Evolutionary conservation across 1,140 invertebrate species (phyloP).

Genomic region (Andrena cerasifolii): DNA sequence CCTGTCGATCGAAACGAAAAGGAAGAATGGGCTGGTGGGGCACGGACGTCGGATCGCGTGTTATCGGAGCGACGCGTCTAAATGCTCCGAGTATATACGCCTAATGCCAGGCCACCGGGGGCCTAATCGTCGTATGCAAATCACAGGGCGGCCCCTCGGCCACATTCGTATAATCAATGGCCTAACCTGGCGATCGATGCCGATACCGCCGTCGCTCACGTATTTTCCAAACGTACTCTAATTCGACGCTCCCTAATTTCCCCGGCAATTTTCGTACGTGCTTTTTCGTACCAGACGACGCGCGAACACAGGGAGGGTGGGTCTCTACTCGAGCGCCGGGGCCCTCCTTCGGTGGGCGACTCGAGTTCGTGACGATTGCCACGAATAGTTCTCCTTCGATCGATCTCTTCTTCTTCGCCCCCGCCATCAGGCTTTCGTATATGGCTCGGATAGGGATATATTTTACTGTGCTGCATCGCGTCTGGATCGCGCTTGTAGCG

Average conservation of each 20-base stretch:
- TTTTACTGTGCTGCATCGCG: no score
- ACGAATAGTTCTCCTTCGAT: neutral
- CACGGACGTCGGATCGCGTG: slow-evolving; percentile 60
- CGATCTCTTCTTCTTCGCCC: neutral
- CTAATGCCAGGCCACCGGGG: slow-evolving; percentile 71
- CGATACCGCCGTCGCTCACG: slow-evolving; percentile 57
- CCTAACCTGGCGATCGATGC: slow-evolving; percentile 64
- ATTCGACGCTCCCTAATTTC: slow-evolving; percentile 53
- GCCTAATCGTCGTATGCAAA: slow-evolving; percentile 78
- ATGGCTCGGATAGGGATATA: no score
- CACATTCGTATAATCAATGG: slow-evolving; percentile 75
- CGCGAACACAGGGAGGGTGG: neutral
- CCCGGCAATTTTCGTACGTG: slow-evolving; percentile 42
- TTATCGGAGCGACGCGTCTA: slow-evolving; percentile 69
- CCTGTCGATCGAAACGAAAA: slow-evolving; percentile 26
- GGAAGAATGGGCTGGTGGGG: no score
- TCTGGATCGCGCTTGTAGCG: no score
- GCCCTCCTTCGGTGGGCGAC: neutral
- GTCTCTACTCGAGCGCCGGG: neutral
- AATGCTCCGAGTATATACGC: slow-evolving; percentile 68
- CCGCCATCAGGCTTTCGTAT: no score
- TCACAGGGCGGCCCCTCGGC: slow-evolving; percentile 69
- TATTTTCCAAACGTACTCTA: slow-evolving; percentile 61
- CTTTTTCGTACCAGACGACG: slow-evolving; percentile 38
- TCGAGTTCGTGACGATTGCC: neutral